Evolutionary conservation across 2,888 invertebrate genomes (phyloP).

Genomic region (Branchellion lobata): DNA sequence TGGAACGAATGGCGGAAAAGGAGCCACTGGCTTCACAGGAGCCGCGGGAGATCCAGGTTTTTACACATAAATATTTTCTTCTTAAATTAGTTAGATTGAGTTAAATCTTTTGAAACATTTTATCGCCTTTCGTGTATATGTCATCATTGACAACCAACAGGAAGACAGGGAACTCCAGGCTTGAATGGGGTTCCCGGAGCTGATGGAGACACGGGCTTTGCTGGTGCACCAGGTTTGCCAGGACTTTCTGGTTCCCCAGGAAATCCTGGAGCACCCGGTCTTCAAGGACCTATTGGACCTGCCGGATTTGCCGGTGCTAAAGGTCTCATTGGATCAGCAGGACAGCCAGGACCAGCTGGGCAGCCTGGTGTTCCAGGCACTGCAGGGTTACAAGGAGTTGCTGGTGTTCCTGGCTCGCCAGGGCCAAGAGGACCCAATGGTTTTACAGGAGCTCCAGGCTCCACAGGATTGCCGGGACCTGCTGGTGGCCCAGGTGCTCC

Average conservation of each 20-base stretch:
- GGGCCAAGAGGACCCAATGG: not conserved
- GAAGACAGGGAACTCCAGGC: constrained; percentile 13
- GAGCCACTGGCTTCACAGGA: constrained; percentile 16
- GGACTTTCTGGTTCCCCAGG: constrained; percentile 26
- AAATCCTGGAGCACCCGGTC: not conserved
- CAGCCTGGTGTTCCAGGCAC: not conserved
- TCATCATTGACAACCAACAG: not conserved
- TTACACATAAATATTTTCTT: no score
- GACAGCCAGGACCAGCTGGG: constrained; percentile 38
- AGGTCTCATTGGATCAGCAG: constrained; percentile 33
- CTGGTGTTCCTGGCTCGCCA: not conserved
- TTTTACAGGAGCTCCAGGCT: not conserved
- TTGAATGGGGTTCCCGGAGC: not conserved
- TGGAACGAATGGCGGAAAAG: constrained; percentile 29
- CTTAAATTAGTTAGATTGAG: not conserved
- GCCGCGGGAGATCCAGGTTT: not conserved
- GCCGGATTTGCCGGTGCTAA: constrained; percentile 35
- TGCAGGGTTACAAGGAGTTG: not conserved
- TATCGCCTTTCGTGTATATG: no score
- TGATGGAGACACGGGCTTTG: not conserved
- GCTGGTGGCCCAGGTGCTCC: not conserved
- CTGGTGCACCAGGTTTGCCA: not conserved
- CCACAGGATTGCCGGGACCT: constrained; percentile 8
- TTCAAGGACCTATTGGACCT: constrained; percentile 3
- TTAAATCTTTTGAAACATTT: not conserved